These are phyloP conservation scores for Oxyruncus cristatus DNA, from an alignment of 2,113 vertebrate species.

Conservation along the genomic window DNA sequence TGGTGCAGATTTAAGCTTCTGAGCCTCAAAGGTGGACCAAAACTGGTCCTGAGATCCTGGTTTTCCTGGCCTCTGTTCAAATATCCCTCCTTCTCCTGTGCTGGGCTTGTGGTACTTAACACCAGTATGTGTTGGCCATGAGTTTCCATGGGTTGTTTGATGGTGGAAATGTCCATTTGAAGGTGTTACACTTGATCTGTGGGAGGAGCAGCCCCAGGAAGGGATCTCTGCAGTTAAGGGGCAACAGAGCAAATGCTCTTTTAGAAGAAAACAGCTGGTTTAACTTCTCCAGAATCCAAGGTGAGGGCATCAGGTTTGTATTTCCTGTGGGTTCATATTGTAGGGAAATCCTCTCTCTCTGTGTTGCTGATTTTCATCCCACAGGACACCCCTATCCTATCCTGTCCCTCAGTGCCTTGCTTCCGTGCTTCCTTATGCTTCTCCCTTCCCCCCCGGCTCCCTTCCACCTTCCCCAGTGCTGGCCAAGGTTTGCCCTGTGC, in stretches of 20 bases:
- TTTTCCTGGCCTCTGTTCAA: not conserved
- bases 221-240: not conserved
- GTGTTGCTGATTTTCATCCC: rapidly evolving
- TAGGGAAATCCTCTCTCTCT: not conserved
- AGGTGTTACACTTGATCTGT: not conserved
- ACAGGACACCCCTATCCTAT: not conserved
- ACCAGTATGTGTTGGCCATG: rapidly evolving
- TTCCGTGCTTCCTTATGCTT: not conserved
- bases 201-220: not conserved
- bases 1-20: not conserved
- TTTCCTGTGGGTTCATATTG: rapidly evolving
- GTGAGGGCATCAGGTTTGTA: not conserved
- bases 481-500: not conserved
- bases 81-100: not conserved
- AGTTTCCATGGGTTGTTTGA: not conserved
- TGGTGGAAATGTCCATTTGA: not conserved
- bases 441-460: not conserved
- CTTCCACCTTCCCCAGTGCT: not conserved
- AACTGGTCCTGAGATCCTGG: not conserved
- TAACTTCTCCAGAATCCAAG: not conserved
- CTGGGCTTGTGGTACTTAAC: not conserved
- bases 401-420: not conserved
- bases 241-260: not conserved
- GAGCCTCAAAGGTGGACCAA: not conserved
- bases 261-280: not conserved